Evolutionary conservation across 2,113 vertebrate species (phyloP), one percentile per base, ranked within the genome.

Genomic region (Nematolebias whitei): DNA sequence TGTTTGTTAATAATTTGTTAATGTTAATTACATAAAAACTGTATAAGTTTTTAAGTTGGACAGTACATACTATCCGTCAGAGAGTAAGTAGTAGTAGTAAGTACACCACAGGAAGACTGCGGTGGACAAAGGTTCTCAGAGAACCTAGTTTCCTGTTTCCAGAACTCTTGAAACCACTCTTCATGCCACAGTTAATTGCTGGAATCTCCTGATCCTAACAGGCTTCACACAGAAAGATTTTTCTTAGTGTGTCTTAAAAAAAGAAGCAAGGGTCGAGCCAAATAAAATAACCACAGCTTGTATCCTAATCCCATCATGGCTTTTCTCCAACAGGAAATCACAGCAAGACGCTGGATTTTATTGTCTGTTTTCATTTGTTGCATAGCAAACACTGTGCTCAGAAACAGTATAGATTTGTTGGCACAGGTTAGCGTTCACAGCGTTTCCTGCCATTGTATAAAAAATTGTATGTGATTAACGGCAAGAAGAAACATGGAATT

Each of bases 391-490:
- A 64, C 5, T 14, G 49, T 29, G n/a, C 41, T 39, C 32, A 55
- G 38, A 32, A 60, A 52, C 4, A 12, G 39, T 26, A 56, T 51
- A 5, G 49, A 49, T 60, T 68, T 76, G 68, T 64, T 63, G 71
- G 63, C 54, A 18, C 38, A 53, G 71, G 52, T 50, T 53, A 48
- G 13, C 16, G 4, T 12, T 23, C 12, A 18, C 43, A 51, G 24
- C 10, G 8, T 68, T 82, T 83, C 84, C 84, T 75, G 59, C 65
- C 12, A 78, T 86, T 85, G 84, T 81, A 15, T 70, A 68, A 32
- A 9, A 5, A 9, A 8, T 4, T 35, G 32, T 35, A 10, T 1
- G 5, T 8, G 5, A 35, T 9, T 10, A 10, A 35, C 10, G 32
- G 9, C 9, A 8, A 35, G 9, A 35, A 5, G 9, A 10, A 5